Conservation (phyloP, 1,140 invertebrate genomes). For the Dendrolimus punctatus region DNA sequence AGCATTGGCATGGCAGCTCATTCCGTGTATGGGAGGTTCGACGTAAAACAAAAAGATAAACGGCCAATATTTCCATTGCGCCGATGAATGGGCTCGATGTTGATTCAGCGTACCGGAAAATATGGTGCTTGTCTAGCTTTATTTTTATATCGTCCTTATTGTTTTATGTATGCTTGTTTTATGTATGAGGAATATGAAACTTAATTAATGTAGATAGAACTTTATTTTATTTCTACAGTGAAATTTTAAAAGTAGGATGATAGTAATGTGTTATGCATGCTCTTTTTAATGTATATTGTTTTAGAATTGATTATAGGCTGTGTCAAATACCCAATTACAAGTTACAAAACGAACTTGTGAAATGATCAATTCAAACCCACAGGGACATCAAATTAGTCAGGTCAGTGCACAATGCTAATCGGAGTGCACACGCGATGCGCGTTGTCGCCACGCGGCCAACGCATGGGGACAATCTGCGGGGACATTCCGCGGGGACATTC, state of each 20-base stretch:
- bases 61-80: conserved; percentile 62
- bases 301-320: too few relatives aligned
- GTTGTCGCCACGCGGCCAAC: conserved; percentile 6
- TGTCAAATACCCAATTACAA: too few relatives aligned
- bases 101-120: conserved; percentile 55
- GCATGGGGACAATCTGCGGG: too few relatives aligned
- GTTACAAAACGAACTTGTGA: neutral
- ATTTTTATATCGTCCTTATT: conserved; percentile 12
- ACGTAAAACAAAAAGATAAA: conserved; percentile 59
- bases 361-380: conserved; percentile 1
- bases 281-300: too few relatives aligned
- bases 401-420: conserved; percentile 24
- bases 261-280: too few relatives aligned
- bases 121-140: conserved; percentile 21
- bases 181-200: neutral
- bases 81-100: conserved; percentile 48
- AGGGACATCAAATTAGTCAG: conserved; percentile 31
- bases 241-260: too few relatives aligned
- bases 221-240: too few relatives aligned
- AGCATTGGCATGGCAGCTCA: too few relatives aligned
- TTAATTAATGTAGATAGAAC: too few relatives aligned
- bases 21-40: conserved; percentile 34
- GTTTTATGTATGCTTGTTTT: neutral
- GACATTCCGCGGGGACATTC: neutral
- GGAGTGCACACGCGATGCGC: conserved; percentile 6